Percentiles rank a stretch among this genome's conserved stretches.
These are phyloP conservation scores for Panurus biarmicus DNA, from an alignment of 2,113 vertebrate species.

Conservation along the genomic window DNA sequence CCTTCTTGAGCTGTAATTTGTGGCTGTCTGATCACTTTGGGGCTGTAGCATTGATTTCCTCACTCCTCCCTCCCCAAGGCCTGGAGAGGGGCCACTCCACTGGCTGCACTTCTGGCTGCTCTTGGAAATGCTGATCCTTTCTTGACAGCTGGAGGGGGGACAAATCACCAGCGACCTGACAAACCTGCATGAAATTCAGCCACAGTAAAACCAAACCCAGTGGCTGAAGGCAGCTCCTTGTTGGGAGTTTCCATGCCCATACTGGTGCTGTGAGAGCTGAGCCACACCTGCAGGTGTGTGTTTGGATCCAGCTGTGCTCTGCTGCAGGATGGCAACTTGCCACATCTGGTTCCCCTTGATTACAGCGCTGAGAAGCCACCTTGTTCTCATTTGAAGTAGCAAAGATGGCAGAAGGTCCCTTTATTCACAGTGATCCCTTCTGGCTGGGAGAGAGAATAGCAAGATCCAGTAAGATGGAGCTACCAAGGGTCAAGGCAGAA, in stretches of 20 bases:
- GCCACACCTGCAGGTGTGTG: neutral
- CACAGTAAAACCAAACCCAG: neutral
- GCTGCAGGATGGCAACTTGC: neutral
- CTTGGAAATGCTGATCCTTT: neutral
- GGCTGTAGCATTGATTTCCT: neutral
- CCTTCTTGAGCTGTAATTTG: neutral
- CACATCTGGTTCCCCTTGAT: conserved; percentile 2
- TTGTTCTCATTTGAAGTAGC: neutral
- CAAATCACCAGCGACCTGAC: neutral
- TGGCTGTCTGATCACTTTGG: conserved; percentile 7
- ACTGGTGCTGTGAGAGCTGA: neutral
- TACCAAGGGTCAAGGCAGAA: neutral
- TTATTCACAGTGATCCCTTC: neutral
- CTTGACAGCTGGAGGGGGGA: neutral
- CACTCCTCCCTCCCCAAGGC: neutral
- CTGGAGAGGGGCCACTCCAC: neutral
- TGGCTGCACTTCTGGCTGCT: neutral
- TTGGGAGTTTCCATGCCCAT: neutral
- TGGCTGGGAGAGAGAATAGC: neutral
- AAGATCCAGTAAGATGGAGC: neutral
- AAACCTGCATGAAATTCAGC: neutral
- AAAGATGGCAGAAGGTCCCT: neutral
- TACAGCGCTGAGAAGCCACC: neutral
- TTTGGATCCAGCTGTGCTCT: neutral
- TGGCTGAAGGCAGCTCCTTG: neutral